Evolutionary conservation across 2,888 invertebrate species (phyloP).

Genomic region (Lasius fuliginosus): DNA sequence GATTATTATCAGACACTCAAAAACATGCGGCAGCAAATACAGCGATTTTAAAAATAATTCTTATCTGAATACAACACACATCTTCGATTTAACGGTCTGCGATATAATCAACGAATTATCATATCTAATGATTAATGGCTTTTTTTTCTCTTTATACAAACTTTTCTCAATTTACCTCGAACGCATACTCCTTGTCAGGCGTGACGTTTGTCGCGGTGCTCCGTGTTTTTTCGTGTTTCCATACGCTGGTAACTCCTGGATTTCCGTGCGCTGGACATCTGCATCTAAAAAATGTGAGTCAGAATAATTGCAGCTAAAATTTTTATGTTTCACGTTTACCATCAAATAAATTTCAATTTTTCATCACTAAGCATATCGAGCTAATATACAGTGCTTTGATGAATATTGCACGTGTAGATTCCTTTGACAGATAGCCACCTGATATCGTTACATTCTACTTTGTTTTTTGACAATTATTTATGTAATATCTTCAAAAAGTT

Average conservation of each 20-base stretch:
- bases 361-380: neutral
- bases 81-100: constrained; percentile 6
- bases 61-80: constrained; percentile 41
- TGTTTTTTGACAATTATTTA: neutral
- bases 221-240: constrained; percentile 76
- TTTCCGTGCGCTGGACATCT: constrained; percentile 93
- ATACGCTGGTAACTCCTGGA: constrained; percentile 87
- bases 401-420: neutral
- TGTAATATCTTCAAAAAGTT: neutral
- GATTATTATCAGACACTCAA: constrained; percentile 24
- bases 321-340: neutral
- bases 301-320: neutral
- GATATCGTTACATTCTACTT: neutral
- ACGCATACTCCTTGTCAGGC: constrained; percentile 91
- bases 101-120: constrained; percentile 4
- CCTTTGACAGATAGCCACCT: neutral
- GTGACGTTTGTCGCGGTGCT: constrained; percentile 86
- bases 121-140: neutral
- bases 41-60: constrained; percentile 31
- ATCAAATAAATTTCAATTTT: neutral
- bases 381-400: neutral
- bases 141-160: neutral
- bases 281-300: constrained; percentile 87
- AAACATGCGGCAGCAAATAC: neutral
- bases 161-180: constrained; percentile 88